phyloP scores from a whole-genome alignment of 2,113 vertebrate genomes.

The Phyllopteryx taeniolatus region DNA sequence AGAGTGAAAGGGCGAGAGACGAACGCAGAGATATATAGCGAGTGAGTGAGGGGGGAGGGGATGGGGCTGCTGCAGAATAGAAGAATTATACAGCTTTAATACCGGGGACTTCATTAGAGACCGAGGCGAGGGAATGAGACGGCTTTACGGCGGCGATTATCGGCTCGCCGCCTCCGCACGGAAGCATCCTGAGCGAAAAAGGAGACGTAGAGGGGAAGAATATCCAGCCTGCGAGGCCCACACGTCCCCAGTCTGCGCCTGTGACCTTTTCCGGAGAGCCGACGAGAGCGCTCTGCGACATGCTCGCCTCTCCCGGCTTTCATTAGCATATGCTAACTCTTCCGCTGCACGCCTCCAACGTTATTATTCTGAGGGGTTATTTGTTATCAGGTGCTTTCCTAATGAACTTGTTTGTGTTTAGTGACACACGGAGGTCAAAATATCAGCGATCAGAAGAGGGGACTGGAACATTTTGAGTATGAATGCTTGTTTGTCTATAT shows the following conservation, averaged over 20 bases:
- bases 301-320: conserved; percentile 37
- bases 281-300: conserved; percentile 39
- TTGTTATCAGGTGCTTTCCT: neutral
- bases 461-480: no score
- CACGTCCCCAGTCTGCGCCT: conserved; percentile 47
- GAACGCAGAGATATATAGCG: neutral
- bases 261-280: conserved; percentile 66
- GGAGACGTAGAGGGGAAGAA: conserved; percentile 20
- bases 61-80: conserved; percentile 34
- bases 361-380: neutral
- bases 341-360: neutral
- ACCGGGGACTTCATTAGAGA: conserved; percentile 67
- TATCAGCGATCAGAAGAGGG: neutral
- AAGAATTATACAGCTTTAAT: conserved; percentile 68
- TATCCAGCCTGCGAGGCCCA: conserved; percentile 56
- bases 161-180: conserved; percentile 49
- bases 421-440: neutral
- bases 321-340: conserved; percentile 56
- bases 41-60: neutral
- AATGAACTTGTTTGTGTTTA: neutral
- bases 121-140: conserved; percentile 59
- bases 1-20: conserved; percentile 11
- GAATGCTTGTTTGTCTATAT: no score
- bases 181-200: conserved; percentile 18
- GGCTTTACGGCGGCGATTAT: conserved; percentile 66